Percentiles rank a stretch among this genome's conserved stretches.
These are phyloP conservation scores for Cecidostiba fungosa DNA, from an alignment of 2,888 invertebrate genomes.

Conservation along the genomic window DNA sequence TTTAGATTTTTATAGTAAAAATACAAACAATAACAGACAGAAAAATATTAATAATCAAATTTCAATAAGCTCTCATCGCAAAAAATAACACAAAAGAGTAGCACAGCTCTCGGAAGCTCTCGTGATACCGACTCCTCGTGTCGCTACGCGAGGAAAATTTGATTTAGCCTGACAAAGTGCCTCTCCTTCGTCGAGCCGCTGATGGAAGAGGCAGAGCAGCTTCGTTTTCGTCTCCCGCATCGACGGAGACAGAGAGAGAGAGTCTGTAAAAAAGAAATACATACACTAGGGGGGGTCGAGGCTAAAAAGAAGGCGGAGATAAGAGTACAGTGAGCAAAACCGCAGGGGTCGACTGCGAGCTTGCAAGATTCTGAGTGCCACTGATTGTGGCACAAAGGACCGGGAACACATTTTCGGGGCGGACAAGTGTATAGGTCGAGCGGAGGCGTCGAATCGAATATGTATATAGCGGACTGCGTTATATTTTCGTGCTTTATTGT, in stretches of 20 bases:
- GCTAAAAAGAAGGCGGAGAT: not conserved
- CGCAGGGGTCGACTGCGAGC: not conserved
- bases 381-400: slow-evolving; percentile 28
- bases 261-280: not conserved
- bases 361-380: slow-evolving; percentile 17
- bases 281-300: not conserved
- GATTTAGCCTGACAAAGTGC: slow-evolving; percentile 26
- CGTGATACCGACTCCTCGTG: not conserved
- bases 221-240: not conserved
- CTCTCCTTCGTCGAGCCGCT: not conserved
- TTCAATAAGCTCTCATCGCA: not conserved
- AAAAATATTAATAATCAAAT: not conserved
- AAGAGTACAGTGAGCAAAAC: not conserved
- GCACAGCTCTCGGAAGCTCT: not conserved
- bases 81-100: not conserved
- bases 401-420: not conserved
- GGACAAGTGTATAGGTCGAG: not conserved
- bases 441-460: slow-evolving; percentile 4
- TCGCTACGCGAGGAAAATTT: slow-evolving; percentile 1
- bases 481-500: not conserved
- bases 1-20: too few species aligned
- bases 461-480: not conserved
- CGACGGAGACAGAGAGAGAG: not conserved
- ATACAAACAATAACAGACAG: not conserved
- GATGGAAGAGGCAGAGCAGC: not conserved